A percentile compares a stretch with the other conserved stretches of the same genome.
These are phyloP conservation scores for Dromaius novaehollandiae DNA, from an alignment of 2,113 vertebrate species.

Conservation along the genomic window DNA sequence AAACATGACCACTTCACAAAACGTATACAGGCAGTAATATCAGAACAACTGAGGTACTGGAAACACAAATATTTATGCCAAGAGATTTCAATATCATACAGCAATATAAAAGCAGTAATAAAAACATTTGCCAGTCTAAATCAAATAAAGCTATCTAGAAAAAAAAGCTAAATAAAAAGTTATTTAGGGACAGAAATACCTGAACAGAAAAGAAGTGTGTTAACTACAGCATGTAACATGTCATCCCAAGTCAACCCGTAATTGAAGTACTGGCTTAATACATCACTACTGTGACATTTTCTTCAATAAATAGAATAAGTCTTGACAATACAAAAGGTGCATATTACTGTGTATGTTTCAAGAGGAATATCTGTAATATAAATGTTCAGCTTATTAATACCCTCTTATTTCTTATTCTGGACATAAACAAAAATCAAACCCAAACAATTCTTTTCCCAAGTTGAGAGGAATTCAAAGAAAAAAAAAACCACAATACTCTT, in stretches of 20 bases:
- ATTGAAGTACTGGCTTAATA: slow-evolving; percentile 90
- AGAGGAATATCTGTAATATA: slow-evolving; percentile 77
- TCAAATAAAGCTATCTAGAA: slow-evolving; percentile 81
- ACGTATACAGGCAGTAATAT: slow-evolving; percentile 94
- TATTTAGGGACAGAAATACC: slow-evolving; percentile 82
- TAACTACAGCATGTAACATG: slow-evolving; percentile 87
- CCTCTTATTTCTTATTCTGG: slow-evolving; percentile 68
- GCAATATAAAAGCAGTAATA: slow-evolving; percentile 83
- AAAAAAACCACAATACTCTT: slow-evolving; percentile 25
- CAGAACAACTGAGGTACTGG: slow-evolving; percentile 92
- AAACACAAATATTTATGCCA: slow-evolving; percentile 89
- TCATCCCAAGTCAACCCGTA: slow-evolving; percentile 87
- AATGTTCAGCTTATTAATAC: slow-evolving; percentile 79
- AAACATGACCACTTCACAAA: slow-evolving; percentile 94
- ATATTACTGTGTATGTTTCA: slow-evolving; percentile 78
- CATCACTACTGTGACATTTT: slow-evolving; percentile 88
- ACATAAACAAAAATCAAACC: slow-evolving; percentile 69
- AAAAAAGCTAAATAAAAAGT: slow-evolving; percentile 74
- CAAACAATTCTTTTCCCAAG: slow-evolving; percentile 65
- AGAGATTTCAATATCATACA: slow-evolving; percentile 85
- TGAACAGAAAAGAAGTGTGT: slow-evolving; percentile 79
- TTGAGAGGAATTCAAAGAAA: slow-evolving; percentile 57
- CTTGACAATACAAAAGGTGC: slow-evolving; percentile 85
- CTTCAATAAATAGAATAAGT: slow-evolving; percentile 87
- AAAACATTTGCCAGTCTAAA: slow-evolving; percentile 81